A percentile compares a stretch with the other conserved stretches of the same genome.
These are phyloP conservation scores for Trichoplusia ni DNA, from an alignment of 1,140 invertebrate genomes.

Conservation along the genomic window DNA sequence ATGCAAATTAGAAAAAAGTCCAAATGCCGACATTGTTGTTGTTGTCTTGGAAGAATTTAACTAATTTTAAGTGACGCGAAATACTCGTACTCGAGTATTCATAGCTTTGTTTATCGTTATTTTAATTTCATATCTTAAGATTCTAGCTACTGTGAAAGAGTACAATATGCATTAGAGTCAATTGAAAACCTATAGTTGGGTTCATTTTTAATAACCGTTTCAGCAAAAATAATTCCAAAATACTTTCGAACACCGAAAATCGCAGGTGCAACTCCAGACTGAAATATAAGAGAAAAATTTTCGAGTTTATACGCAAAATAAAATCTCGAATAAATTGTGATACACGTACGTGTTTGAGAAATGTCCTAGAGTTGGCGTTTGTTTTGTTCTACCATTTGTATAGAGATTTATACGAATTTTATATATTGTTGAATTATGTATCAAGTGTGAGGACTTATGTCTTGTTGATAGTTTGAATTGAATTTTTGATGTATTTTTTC, in stretches of 20 bases:
- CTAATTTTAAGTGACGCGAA: too few species aligned
- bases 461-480: not conserved
- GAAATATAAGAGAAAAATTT: conserved; percentile 16
- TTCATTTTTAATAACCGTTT: conserved; percentile 2
- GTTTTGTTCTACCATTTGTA: conserved; percentile 1
- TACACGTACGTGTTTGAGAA: not conserved
- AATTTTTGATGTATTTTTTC: not conserved
- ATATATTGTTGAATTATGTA: not conserved
- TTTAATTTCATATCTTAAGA: too few species aligned
- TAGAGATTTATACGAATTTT: not conserved
- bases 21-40: too few species aligned
- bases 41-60: too few species aligned
- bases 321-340: conserved; percentile 19
- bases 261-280: conserved; percentile 10
- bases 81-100: too few species aligned
- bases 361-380: conserved; percentile 6
- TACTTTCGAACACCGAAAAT: not conserved
- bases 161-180: too few species aligned
- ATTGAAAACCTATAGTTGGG: too few species aligned
- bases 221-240: not conserved
- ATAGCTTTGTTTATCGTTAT: too few species aligned
- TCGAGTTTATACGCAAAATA: conserved; percentile 11
- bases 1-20: too few species aligned
- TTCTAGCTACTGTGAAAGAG: too few species aligned
- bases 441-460: not conserved